Conservation (phyloP, 2,797 vertebrate species). For the Anolis apletophallus region DNA sequence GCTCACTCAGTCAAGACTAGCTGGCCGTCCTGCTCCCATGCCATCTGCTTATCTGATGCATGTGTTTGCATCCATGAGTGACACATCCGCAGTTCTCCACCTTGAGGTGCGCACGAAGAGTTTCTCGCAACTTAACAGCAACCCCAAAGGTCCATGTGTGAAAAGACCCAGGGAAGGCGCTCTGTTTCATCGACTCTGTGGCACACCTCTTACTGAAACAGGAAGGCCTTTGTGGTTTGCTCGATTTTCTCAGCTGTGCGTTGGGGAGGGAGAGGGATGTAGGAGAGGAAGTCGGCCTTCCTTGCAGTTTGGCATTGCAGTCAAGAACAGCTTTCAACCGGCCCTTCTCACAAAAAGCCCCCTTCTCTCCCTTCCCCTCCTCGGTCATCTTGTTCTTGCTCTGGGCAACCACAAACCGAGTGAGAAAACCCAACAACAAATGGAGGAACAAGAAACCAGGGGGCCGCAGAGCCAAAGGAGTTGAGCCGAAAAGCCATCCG, state of each 20-base stretch:
- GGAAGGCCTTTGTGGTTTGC: constrained; percentile 64
- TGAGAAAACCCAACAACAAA: constrained; percentile 41
- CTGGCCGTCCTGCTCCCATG: neutral
- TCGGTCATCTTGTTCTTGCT: neutral
- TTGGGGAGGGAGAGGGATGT: neutral
- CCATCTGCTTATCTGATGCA: neutral
- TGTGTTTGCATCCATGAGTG: neutral
- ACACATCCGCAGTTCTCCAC: neutral
- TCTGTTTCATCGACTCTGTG: neutral
- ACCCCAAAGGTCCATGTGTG: neutral
- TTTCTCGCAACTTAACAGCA: neutral
- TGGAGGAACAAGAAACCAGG: constrained; percentile 40
- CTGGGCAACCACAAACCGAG: neutral
- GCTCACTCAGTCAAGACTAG: neutral
- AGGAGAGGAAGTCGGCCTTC: constrained; percentile 67
- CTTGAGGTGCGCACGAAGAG: neutral
- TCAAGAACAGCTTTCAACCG: constrained; percentile 49
- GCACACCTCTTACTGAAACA: constrained; percentile 15
- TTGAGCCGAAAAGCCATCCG: constrained; percentile 3
- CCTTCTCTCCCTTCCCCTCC: neutral
- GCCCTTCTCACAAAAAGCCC: constrained; percentile 33
- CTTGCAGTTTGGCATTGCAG: constrained; percentile 56
- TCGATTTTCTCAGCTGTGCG: constrained; percentile 50
- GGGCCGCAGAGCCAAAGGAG: constrained; percentile 34
- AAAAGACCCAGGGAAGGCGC: neutral